These are phyloP conservation scores for Cryptus armator DNA, from an alignment of 2,888 invertebrate genomes.

Conservation along the genomic window DNA sequence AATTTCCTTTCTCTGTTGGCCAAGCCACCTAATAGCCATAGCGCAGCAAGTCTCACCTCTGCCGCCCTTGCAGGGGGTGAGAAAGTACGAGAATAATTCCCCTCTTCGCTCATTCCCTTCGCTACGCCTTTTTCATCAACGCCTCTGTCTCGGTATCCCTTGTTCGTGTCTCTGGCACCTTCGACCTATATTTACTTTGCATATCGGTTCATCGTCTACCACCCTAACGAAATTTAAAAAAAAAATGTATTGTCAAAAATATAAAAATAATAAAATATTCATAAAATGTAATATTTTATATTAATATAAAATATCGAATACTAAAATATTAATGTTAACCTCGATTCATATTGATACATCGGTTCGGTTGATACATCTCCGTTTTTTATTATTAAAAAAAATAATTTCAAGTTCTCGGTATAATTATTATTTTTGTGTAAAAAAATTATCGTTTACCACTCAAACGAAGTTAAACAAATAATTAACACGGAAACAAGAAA, in stretches of 20 bases:
- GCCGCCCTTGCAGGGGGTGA: background rate
- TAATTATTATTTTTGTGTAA: no score
- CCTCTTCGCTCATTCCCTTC: background rate
- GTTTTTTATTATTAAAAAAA: no score
- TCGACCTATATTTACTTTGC: background rate
- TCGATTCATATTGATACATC: no score
- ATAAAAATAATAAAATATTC: no score
- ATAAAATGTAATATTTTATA: no score
- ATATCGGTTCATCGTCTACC: background rate
- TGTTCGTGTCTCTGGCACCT: background rate
- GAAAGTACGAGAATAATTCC: slow-evolving; percentile 4
- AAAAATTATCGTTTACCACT: background rate
- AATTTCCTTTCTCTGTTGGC: background rate
- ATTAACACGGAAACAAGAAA: background rate
- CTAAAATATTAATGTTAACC: no score
- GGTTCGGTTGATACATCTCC: no score
- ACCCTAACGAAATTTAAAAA: no score
- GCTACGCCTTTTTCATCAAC: background rate
- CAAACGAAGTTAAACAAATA: background rate
- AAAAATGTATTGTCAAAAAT: no score
- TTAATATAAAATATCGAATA: no score
- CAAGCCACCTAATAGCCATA: slow-evolving; percentile 24
- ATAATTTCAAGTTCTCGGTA: no score
- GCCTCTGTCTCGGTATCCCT: background rate
- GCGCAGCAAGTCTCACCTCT: background rate